A percentile compares a stretch with the other conserved stretches of the same genome.
phyloP scores from a whole-genome alignment of 2,113 vertebrate species.

The Sebastes schlegelii region DNA sequence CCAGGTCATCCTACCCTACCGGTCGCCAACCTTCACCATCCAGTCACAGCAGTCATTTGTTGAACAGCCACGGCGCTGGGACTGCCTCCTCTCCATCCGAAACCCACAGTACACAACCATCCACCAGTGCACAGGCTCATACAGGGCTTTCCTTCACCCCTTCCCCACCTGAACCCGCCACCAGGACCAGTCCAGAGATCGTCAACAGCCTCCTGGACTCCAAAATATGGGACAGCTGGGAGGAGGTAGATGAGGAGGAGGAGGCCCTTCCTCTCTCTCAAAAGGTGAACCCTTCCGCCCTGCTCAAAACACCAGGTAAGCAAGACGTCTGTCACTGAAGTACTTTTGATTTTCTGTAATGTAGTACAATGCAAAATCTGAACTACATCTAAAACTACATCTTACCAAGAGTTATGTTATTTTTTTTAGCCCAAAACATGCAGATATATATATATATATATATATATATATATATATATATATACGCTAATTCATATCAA shows the following conservation, averaged over 20 bases:
- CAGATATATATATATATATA: background rate
- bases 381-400: background rate
- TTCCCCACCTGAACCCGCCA: conserved; percentile 17
- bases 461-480: background rate
- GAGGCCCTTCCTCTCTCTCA: conserved; percentile 79
- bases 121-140: background rate
- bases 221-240: conserved; percentile 86
- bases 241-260: conserved; percentile 72
- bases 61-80: background rate
- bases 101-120: background rate
- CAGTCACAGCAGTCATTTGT: background rate
- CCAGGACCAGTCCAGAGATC: conserved; percentile 1
- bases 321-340: background rate
- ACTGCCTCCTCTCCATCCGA: background rate
- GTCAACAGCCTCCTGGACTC: conserved; percentile 83
- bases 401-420: background rate
- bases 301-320: conserved; percentile 86
- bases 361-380: background rate
- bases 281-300: conserved; percentile 62
- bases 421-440: background rate
- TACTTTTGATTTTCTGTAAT: background rate
- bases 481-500: background rate
- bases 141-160: background rate
- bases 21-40: background rate
- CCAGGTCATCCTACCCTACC: background rate